Conservation (phyloP, 2,888 invertebrate genomes). For the Xylota segnis region DNA sequence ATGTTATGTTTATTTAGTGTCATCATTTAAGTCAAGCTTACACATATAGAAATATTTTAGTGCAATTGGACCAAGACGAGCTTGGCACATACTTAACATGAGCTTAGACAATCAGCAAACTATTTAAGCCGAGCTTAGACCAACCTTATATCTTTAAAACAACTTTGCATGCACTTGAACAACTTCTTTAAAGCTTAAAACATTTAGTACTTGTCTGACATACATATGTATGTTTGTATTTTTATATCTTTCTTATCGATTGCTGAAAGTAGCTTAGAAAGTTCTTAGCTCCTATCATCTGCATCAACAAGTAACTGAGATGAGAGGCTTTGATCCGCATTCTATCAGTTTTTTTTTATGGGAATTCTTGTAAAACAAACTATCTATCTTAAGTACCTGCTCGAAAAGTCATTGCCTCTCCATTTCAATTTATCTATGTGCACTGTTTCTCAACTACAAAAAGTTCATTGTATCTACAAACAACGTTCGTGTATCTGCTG, state of each 20-base stretch:
- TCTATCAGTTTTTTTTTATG: slow-evolving; percentile 23
- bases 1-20: no score
- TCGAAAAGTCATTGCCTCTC: background rate
- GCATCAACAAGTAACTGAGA: slow-evolving; percentile 2
- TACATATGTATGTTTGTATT: no score
- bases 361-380: slow-evolving; percentile 10
- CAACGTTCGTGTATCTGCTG: background rate
- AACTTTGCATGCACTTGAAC: no score
- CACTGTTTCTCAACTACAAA: background rate
- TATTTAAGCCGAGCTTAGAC: no score
- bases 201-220: background rate
- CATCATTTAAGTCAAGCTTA: no score
- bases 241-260: background rate
- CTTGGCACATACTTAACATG: no score
- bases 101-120: no score
- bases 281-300: background rate
- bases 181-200: background rate
- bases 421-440: background rate
- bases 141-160: no score
- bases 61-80: no score
- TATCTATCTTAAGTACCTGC: slow-evolving; percentile 24
- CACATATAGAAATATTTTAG: no score
- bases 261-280: background rate
- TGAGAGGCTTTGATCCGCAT: slow-evolving; percentile 22
- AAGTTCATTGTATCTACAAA: background rate